Evolutionary conservation across 2,888 invertebrate genomes (phyloP), one percentile per base, ranked within the genome.

Genomic region (Poecilus cupreus): DNA sequence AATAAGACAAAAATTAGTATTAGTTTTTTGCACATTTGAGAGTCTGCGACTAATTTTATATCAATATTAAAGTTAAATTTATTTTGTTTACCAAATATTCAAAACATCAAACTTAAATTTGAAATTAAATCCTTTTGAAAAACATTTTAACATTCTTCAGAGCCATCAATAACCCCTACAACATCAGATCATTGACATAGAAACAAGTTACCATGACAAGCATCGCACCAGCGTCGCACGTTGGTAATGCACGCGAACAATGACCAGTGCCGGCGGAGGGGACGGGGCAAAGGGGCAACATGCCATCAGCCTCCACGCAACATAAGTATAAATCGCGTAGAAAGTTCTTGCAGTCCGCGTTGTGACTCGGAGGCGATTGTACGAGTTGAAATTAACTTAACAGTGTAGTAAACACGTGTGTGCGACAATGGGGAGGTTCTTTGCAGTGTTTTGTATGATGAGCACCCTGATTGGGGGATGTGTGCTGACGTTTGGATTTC

Each of bases 271-370:
- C 46, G 75, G 51, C 26, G 64, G 76, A 39, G 76, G 26, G 60
- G 51, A 18, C 20, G 13, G 46, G 32, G 64, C 22, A 78, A 22
- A 60, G 24, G 75, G 51, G 51, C 49, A 13, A 49, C 16, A 49
- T 22, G 75, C 75, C 51, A 75, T 75, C 75, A 49, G 49, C 26
- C 46, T 75, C 26, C 49, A 77, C 57, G 16, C 20, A 60, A 43
- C 78, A 78, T 64, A 64, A 60, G 78, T 78, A 78, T 64, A 78
- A 78, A 78, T 78, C 78, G 78, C 16, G 24, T 60, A 78, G 78
- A 78, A 78, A 78, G 78, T 78, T 75, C 43, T 57, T 78, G 78
- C 78, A 78, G 64, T 68, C 37, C 64, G 32, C 20, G 60, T 32
- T 60, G 13, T n/a, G 60, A 60, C 60, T 60, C 32, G 51, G 51